Evolutionary conservation across 1,140 invertebrate species (phyloP), one percentile per base, ranked within the genome.

Genomic region (Ptiloglossa arizonensis): DNA sequence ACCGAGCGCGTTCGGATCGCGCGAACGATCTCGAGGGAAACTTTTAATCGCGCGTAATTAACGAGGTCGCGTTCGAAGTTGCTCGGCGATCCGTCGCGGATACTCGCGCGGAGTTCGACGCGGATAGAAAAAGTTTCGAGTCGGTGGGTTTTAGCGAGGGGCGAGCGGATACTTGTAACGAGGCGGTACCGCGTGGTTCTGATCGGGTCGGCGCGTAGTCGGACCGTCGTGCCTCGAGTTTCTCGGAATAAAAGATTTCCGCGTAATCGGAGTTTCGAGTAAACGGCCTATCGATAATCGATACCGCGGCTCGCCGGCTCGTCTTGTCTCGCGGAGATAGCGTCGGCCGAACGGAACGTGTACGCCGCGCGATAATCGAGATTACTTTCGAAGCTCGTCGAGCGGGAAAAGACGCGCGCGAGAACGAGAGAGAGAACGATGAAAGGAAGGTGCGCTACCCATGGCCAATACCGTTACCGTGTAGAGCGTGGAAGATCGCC

Each of bases 381-480:
- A 38, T 32, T 54, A 67, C 48, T 67, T 38, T 27, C n/a, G 48
- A 17, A 52, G 48, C 5, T 27, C 8, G 5, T 17, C 35, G 32
- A 50, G 46, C 59, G 59, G 35, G 59, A 44, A 60, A 41, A 62
- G 57, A 59, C 35, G 8, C 59, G 59, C 5, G 4, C 1, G 32
- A 41, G 59, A 62, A n/a, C n/a, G n/a, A 41, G 19, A 35, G 9
- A 9, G 38, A 70, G 38, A 5, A 24, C 17, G 56, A 13, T 46
- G 27, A 48, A 60, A 60, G 41, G 29, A 32, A 71, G 56, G 32
- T 32, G 38, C 38, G 73, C 15, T 15, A 38, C n/a, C 52, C 38
- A 56, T 35, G 32, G 44, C 56, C 35, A 22, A 48, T 84, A 84
- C 82, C 82, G 82, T 83, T 83, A 83, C 52, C 69, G 70, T 54